These are phyloP conservation scores for Olivierus martensii DNA, from an alignment of 1,140 invertebrate genomes.

Conservation along the genomic window DNA sequence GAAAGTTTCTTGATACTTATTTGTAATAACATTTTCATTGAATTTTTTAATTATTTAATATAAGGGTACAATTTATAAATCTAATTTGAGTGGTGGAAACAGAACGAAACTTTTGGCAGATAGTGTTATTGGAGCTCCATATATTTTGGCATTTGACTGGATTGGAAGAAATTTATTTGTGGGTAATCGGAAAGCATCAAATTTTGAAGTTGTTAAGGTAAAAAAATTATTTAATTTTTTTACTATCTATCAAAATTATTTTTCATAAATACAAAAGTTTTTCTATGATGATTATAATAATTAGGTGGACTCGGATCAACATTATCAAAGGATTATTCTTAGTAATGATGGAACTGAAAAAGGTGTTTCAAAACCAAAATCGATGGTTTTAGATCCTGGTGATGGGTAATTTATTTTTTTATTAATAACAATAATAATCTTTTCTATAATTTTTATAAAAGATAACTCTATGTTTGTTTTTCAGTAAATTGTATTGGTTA, in stretches of 20 bases:
- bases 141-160: slow-evolving; percentile 90
- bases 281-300: slow-evolving; percentile 1
- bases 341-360: slow-evolving; percentile 75
- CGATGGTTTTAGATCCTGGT: slow-evolving; percentile 76
- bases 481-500: slow-evolving; percentile 80
- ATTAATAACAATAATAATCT: too few species aligned
- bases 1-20: too few species aligned
- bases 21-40: too few species aligned
- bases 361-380: slow-evolving; percentile 74
- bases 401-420: slow-evolving; percentile 49
- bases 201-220: slow-evolving; percentile 74
- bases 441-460: too few species aligned
- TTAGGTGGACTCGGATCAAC: slow-evolving; percentile 54
- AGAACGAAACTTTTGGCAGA: slow-evolving; percentile 59
- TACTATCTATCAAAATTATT: not conserved
- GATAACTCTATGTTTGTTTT: slow-evolving; percentile 20
- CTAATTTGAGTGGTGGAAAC: slow-evolving; percentile 73
- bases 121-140: slow-evolving; percentile 78
- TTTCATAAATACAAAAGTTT: not conserved
- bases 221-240: slow-evolving; percentile 16
- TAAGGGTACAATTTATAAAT: slow-evolving; percentile 69
- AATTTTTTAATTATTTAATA: slow-evolving; percentile 20
- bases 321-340: slow-evolving; percentile 66
- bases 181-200: slow-evolving; percentile 77
- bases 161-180: slow-evolving; percentile 87